These are phyloP conservation scores for Bombus pascuorum DNA, from an alignment of 1,140 invertebrate genomes.

Conservation along the genomic window DNA sequence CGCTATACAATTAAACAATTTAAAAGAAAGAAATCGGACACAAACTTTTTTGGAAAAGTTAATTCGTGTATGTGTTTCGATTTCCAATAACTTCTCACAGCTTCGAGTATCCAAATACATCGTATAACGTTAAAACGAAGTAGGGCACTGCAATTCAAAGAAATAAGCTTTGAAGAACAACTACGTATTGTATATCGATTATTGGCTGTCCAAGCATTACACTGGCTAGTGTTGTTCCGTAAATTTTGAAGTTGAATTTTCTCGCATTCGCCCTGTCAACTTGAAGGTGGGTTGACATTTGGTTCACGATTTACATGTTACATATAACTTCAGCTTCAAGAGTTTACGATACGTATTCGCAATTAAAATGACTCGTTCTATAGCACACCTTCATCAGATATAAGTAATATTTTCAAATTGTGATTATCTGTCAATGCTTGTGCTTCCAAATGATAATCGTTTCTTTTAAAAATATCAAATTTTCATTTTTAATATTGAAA, in stretches of 20 bases:
- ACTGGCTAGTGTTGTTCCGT: conserved; percentile 42
- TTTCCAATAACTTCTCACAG: background rate
- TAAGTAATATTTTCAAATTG: background rate
- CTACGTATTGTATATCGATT: conserved; percentile 59
- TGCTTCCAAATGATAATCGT: background rate
- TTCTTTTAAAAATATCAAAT: background rate
- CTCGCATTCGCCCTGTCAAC: conserved; percentile 19
- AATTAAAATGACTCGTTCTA: background rate
- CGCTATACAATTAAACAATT: background rate
- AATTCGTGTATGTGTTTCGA: background rate
- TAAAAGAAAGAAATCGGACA: background rate
- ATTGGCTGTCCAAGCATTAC: conserved; percentile 60
- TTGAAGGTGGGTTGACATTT: conserved; percentile 55
- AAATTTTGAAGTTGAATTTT: conserved; percentile 63
- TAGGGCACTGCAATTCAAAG: background rate
- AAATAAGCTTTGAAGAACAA: conserved; percentile 27
- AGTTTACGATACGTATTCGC: no score
- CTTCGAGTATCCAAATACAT: background rate
- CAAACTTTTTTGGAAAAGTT: background rate
- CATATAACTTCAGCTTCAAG: no score
- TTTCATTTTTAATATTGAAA: background rate
- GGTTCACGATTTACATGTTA: background rate
- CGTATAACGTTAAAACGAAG: background rate
- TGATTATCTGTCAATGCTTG: background rate
- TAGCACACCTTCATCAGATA: background rate